phyloP scores from a whole-genome alignment of 2,888 invertebrate genomes.

The Sussaba pulchella region DNA sequence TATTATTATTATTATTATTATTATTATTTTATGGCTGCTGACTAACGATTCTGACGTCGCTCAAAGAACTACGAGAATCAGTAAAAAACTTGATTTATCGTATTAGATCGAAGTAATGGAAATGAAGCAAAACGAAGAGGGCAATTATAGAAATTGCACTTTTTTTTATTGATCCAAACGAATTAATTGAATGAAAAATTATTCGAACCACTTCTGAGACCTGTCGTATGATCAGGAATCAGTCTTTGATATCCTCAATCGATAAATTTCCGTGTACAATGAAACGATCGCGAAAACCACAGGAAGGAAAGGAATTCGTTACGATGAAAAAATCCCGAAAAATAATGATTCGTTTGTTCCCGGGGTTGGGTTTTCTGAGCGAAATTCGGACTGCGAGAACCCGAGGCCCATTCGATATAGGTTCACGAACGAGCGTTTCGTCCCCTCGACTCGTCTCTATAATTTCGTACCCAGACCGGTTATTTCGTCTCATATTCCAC shows the following conservation, averaged over 20 bases:
- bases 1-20: not conserved
- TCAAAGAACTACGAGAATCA: not conserved
- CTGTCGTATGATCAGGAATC: not conserved
- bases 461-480: conserved; percentile 57
- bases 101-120: too few relatives aligned
- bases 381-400: conserved; percentile 10
- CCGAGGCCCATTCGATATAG: conserved; percentile 5
- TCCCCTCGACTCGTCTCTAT: conserved; percentile 30
- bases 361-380: conserved; percentile 1
- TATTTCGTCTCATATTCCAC: conserved; percentile 22
- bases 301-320: conserved; percentile 30
- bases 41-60: not conserved
- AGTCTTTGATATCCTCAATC: not conserved
- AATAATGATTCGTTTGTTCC: conserved; percentile 2
- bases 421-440: conserved; percentile 11
- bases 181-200: too few relatives aligned
- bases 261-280: not conserved
- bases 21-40: not conserved
- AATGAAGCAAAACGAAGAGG: too few relatives aligned
- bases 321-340: not conserved
- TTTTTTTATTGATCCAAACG: too few relatives aligned
- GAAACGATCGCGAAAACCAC: not conserved
- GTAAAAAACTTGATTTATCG: not conserved
- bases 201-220: too few relatives aligned
- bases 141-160: too few relatives aligned